Conservation (phyloP, 1,140 invertebrate species). For the Nomia melanderi region DNA sequence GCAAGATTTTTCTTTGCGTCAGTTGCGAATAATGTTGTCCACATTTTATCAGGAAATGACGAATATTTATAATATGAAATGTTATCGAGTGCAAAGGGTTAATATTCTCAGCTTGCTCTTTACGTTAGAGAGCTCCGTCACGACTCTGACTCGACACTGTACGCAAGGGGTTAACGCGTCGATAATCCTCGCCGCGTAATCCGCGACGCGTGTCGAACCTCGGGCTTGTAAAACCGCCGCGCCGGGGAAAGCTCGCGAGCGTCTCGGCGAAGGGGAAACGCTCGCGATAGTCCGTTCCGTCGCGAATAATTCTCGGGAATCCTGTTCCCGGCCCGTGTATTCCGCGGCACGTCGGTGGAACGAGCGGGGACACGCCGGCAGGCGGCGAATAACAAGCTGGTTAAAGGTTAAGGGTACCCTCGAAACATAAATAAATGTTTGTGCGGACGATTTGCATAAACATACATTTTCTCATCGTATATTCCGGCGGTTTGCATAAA, state of each 20-base stretch:
- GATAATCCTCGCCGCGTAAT: constrained; percentile 12
- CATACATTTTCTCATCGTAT: constrained; percentile 72
- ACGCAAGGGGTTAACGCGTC: constrained; percentile 9
- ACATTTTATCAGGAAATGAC: too few species aligned
- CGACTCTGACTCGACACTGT: too few species aligned
- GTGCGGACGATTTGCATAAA: constrained; percentile 60
- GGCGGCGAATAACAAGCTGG: constrained; percentile 15
- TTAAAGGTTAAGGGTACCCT: constrained; percentile 61
- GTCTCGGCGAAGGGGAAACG: background rate
- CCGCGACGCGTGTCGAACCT: background rate
- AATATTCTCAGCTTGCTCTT: too few species aligned
- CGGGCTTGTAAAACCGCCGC: too few species aligned
- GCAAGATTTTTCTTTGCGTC: too few species aligned
- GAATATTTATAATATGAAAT: too few species aligned
- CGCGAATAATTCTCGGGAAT: constrained; percentile 21
- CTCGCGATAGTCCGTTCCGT: background rate
- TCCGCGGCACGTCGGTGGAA: background rate
- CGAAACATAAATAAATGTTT: constrained; percentile 65
- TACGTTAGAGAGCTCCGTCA: too few species aligned
- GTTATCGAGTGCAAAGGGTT: too few species aligned
- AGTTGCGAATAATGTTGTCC: too few species aligned
- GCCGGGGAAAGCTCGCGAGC: too few species aligned
- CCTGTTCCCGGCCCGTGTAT: background rate
- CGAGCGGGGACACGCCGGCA: background rate
- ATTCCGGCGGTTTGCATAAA: constrained; percentile 73